Conservation (phyloP, 1,140 invertebrate genomes). For the Dendroctonus ponderosae region DNA sequence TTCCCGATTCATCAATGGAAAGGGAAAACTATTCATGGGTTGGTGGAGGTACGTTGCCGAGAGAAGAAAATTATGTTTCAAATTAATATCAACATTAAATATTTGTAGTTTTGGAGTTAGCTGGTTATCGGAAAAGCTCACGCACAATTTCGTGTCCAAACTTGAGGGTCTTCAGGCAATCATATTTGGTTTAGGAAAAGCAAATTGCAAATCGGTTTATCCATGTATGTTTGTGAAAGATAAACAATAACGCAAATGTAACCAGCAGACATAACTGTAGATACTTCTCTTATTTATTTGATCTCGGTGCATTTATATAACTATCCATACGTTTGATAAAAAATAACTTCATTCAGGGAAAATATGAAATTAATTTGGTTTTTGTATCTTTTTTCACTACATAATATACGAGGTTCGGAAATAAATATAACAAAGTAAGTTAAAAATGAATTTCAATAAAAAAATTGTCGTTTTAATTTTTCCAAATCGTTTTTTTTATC, state of each 20-base stretch:
- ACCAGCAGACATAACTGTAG: not conserved
- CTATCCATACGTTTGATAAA: too few species aligned
- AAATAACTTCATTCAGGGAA: too few species aligned
- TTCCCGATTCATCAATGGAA: slow-evolving; percentile 54
- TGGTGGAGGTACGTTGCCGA: slow-evolving; percentile 62
- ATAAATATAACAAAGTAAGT: too few species aligned
- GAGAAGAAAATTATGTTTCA: not conserved
- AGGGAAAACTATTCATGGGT: slow-evolving; percentile 63
- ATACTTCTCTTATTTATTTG: too few species aligned
- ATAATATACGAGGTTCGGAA: too few species aligned
- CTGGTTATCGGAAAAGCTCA: slow-evolving; percentile 9
- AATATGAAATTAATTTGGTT: too few species aligned
- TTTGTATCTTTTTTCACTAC: too few species aligned
- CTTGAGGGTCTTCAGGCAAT: slow-evolving; percentile 3
- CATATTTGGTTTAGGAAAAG: slow-evolving; percentile 5
- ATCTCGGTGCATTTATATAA: too few species aligned
- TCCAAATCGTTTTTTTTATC: too few species aligned
- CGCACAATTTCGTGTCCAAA: slow-evolving; percentile 5
- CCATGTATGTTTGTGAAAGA: not conserved
- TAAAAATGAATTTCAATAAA: too few species aligned
- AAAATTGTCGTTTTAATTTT: too few species aligned
- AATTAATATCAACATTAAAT: not conserved
- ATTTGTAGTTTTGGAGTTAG: slow-evolving; percentile 14
- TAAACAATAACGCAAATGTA: not conserved
- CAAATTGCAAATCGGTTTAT: slow-evolving; percentile 11